Evolutionary conservation across 1,140 invertebrate species (phyloP).

Genomic region (Hycleus phaleratus): DNA sequence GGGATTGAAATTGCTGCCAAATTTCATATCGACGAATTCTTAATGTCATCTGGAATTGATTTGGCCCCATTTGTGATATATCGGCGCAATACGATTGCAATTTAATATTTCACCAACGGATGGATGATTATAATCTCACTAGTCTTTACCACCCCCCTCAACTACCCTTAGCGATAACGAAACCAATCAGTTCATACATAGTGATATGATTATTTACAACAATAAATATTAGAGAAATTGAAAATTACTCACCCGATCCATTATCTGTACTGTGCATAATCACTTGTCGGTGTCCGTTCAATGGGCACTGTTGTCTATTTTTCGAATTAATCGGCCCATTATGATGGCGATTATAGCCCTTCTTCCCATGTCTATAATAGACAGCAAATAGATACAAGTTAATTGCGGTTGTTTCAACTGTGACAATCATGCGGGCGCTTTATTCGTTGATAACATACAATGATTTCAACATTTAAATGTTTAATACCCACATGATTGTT

Average conservation of each 20-base stretch:
- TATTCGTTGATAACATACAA: neutral
- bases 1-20: slow-evolving; percentile 19
- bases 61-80: neutral
- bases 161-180: too few relatives aligned
- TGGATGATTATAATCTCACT: neutral
- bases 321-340: neutral
- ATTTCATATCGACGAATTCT: slow-evolving; percentile 15
- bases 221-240: too few relatives aligned
- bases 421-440: neutral
- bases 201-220: too few relatives aligned
- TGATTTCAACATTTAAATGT: neutral
- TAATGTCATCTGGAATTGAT: slow-evolving; percentile 8
- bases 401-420: neutral
- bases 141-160: neutral
- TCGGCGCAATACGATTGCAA: too few relatives aligned
- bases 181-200: too few relatives aligned
- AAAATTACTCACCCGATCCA: slow-evolving; percentile 34
- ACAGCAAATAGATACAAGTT: neutral
- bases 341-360: neutral
- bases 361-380: neutral
- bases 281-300: slow-evolving; percentile 12
- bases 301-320: neutral
- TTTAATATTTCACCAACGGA: slow-evolving; percentile 11
- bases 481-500: slow-evolving; percentile 8
- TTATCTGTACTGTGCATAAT: slow-evolving; percentile 41